Conservation (phyloP, 2,797 vertebrate genomes). For the Urophycis tenuis region DNA sequence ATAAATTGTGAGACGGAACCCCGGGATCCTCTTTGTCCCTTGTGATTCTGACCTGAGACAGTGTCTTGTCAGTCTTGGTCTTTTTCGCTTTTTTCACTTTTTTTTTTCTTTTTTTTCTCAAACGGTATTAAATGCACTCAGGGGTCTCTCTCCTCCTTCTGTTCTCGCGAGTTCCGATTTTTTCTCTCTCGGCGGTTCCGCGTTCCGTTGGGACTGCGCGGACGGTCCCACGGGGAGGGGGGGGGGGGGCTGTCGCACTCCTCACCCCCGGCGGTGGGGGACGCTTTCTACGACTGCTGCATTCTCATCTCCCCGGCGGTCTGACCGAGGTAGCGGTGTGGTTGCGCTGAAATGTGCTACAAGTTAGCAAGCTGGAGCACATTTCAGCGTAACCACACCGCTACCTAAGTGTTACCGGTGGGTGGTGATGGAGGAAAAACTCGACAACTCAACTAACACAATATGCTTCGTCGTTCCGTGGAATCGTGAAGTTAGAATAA, state of each 20-base stretch:
- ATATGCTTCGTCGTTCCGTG: neutral
- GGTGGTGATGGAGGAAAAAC: neutral
- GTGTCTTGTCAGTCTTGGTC: neutral
- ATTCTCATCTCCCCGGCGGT: neutral
- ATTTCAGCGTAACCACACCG: too few species aligned
- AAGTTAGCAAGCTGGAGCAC: neutral
- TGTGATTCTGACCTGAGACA: constrained; percentile 4
- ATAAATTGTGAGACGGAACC: constrained; percentile 34
- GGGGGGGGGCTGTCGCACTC: neutral
- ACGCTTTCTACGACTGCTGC: neutral
- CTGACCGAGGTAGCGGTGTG: neutral
- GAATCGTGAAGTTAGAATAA: too few species aligned
- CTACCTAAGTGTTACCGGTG: neutral
- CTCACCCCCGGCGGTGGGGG: neutral
- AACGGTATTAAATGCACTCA: neutral
- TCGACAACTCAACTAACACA: neutral
- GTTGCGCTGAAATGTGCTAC: neutral
- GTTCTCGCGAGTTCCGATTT: neutral
- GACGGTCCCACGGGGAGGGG: too few species aligned
- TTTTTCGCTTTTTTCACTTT: neutral
- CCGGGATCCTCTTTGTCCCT: constrained; percentile 19
- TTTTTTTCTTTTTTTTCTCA: neutral
- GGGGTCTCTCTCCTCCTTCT: too few species aligned
- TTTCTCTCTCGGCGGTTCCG: neutral
- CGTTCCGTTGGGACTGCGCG: neutral